Conservation (phyloP, 2,888 invertebrate species). For the Elegia similella region DNA sequence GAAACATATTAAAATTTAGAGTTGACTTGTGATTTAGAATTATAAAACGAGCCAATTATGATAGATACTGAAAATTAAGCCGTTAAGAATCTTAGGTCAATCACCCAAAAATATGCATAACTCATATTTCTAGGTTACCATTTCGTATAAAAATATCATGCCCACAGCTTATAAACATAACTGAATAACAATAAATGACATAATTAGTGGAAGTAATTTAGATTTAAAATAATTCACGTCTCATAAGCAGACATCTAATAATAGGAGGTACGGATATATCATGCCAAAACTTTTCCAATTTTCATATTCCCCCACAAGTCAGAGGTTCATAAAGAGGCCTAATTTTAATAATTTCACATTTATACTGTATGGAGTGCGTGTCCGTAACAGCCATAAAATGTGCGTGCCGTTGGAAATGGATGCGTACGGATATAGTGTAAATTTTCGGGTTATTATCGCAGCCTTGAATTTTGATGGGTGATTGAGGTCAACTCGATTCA, state of each 20-base stretch:
- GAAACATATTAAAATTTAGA: too few species aligned
- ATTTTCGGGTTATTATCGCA: constrained; percentile 62
- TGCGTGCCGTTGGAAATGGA: constrained; percentile 62
- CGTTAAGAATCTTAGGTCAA: too few species aligned
- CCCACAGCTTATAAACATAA: too few species aligned
- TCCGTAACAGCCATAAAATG: constrained; percentile 59
- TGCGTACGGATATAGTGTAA: constrained; percentile 62
- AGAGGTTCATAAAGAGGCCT: constrained; percentile 54
- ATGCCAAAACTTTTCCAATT: constrained; percentile 57
- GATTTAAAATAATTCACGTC: constrained; percentile 11
- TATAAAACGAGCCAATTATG: too few species aligned
- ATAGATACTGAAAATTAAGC: too few species aligned
- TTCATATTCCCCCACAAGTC: constrained; percentile 51
- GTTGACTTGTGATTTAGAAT: too few species aligned
- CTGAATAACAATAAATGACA: not conserved
- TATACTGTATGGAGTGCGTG: constrained; percentile 62
- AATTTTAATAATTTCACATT: constrained; percentile 66
- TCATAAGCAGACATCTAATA: constrained; percentile 17
- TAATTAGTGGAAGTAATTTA: constrained; percentile 6
- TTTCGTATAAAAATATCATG: too few species aligned
- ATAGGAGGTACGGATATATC: constrained; percentile 30
- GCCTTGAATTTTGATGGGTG: constrained; percentile 56
- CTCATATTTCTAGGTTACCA: too few species aligned
- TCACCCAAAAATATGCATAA: too few species aligned
- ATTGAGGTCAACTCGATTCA: constrained; percentile 45